Percentiles rank a stretch among this genome's conserved stretches.
These are phyloP conservation scores for Mungos mungo DNA, from an alignment of 2,113 vertebrate species.

Conservation along the genomic window DNA sequence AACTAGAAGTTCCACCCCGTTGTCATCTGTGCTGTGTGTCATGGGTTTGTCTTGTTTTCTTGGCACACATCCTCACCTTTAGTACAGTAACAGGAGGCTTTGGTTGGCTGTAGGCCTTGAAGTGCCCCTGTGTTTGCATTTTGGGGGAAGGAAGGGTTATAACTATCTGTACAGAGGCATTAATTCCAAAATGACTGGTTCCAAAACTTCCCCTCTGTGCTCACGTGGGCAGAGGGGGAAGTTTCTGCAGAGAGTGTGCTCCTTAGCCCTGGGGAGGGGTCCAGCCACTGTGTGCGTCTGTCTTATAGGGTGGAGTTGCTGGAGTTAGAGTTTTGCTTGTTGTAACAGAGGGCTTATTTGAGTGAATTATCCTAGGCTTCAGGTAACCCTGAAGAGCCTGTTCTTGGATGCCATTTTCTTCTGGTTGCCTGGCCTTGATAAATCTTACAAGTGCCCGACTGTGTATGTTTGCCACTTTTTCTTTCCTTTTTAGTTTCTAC, in stretches of 20 bases:
- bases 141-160: not conserved
- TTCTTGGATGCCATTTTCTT: not conserved
- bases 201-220: not conserved
- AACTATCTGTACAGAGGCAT: not conserved
- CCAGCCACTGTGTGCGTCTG: not conserved
- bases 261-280: not conserved
- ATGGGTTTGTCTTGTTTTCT: not conserved
- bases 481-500: not conserved
- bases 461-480: not conserved
- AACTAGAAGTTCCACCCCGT: not conserved
- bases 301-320: not conserved
- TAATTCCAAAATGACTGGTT: constrained; percentile 37
- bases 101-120: not conserved
- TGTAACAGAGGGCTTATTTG: not conserved
- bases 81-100: not conserved
- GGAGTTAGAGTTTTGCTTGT: not conserved
- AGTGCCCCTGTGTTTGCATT: not conserved
- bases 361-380: not conserved
- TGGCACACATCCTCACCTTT: not conserved
- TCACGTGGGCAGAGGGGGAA: not conserved
- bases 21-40: not conserved
- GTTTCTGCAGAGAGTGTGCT: not conserved
- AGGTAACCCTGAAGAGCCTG: not conserved
- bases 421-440: not conserved
- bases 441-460: not conserved